phyloP scores from a whole-genome alignment of 2,797 vertebrate species.

The Microhierax caerulescens region DNA sequence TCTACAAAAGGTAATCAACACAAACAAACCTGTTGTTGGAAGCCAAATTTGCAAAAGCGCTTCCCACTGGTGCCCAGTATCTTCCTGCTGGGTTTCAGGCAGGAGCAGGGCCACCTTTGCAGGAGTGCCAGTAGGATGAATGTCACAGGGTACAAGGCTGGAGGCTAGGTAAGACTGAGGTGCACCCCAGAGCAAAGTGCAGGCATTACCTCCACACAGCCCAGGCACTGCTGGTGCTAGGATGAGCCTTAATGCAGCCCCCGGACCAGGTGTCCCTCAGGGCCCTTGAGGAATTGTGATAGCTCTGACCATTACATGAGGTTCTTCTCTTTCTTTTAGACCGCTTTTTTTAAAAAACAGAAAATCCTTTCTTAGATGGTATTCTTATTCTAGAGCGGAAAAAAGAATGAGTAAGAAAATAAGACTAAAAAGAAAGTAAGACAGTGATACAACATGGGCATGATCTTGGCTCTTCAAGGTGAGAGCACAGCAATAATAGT shows the following conservation, averaged over 20 bases:
- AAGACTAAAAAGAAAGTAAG: not conserved
- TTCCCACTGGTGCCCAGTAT: not conserved
- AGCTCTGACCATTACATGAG: not conserved
- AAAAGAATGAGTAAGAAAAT: no score
- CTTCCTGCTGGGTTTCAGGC: not conserved
- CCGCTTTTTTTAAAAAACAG: not conserved
- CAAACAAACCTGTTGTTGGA: not conserved
- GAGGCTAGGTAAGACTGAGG: not conserved
- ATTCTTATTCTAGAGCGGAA: not conserved
- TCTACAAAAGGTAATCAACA: not conserved
- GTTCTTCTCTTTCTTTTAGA: not conserved
- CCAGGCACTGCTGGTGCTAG: not conserved
- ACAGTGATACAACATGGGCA: fast-evolving
- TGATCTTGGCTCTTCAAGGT: not conserved
- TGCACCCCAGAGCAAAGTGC: not conserved
- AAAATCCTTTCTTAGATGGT: not conserved
- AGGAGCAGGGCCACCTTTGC: not conserved
- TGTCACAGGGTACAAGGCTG: not conserved
- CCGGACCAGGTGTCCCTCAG: not conserved
- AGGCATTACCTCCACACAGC: not conserved
- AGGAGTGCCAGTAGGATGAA: not conserved
- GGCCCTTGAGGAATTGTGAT: not conserved
- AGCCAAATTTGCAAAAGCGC: not conserved
- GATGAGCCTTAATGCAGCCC: not conserved
- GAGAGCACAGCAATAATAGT: not conserved